phyloP scores from a whole-genome alignment of 2,797 vertebrate species.

The Mallotus villosus region DNA sequence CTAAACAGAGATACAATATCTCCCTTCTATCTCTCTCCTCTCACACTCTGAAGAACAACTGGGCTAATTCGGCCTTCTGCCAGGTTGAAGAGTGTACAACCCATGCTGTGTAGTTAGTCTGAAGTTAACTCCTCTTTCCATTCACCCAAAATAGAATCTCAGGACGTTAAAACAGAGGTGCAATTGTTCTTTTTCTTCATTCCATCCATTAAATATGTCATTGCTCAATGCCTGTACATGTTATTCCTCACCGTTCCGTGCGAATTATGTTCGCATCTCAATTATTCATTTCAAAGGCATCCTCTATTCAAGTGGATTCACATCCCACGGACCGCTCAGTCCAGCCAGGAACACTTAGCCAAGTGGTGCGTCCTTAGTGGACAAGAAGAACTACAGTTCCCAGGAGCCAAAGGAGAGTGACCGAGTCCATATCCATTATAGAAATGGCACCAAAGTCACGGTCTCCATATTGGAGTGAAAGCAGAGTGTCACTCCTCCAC shows the following conservation, averaged over 20 bases:
- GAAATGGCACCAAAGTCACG: neutral
- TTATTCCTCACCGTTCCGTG: neutral
- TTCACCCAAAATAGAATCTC: neutral
- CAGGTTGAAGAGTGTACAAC: slow-evolving; percentile 9
- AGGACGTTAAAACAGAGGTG: neutral
- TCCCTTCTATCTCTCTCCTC: slow-evolving; percentile 26
- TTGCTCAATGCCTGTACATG: too few relatives aligned
- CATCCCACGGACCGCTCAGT: neutral
- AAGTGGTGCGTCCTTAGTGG: neutral
- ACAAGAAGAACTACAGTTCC: neutral
- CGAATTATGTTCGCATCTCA: too few relatives aligned
- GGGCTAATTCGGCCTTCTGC: slow-evolving; percentile 49
- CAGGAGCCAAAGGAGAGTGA: neutral
- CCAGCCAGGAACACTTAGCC: neutral
- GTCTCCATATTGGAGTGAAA: neutral
- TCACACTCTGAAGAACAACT: slow-evolving; percentile 61
- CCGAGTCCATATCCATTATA: neutral
- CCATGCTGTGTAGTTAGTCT: neutral
- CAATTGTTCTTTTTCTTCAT: neutral
- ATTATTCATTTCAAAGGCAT: too few relatives aligned
- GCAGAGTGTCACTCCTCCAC: neutral
- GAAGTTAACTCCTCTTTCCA: neutral
- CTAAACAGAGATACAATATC: slow-evolving; percentile 6
- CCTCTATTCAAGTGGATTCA: neutral
- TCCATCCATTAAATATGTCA: too few relatives aligned